These are phyloP conservation scores for Ancistrus triradiatus DNA, from an alignment of 2,113 vertebrate genomes.

Conservation along the genomic window DNA sequence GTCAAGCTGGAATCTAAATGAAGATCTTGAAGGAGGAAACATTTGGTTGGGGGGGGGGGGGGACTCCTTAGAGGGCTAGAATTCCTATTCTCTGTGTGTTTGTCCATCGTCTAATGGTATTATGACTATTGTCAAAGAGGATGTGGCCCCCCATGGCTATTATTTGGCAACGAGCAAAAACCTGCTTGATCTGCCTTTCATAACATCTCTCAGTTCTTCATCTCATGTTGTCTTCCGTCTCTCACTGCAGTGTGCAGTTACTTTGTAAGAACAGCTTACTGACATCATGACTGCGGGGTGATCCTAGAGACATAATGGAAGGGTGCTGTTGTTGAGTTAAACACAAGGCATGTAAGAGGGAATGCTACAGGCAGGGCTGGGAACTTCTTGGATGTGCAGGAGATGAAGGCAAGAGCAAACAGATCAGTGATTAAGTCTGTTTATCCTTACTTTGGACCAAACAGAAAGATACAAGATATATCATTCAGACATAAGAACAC, in stretches of 20 bases:
- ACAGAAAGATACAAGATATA: no score
- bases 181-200: constrained; percentile 52
- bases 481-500: no score
- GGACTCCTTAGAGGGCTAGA: background rate
- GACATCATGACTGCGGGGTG: constrained; percentile 43
- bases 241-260: constrained; percentile 50
- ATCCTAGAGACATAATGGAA: constrained; percentile 41
- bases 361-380: no score
- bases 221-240: constrained; percentile 7
- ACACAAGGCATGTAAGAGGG: no score
- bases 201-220: constrained; percentile 43
- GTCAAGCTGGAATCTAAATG: constrained; percentile 23
- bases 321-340: constrained; percentile 12
- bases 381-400: no score
- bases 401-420: background rate
- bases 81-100: constrained; percentile 1
- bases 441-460: no score
- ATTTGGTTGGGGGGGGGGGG: background rate
- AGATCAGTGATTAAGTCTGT: no score
- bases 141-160: constrained; percentile 45
- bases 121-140: constrained; percentile 57
- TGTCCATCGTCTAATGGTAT: constrained; percentile 52
- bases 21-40: constrained; percentile 27
- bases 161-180: constrained; percentile 48
- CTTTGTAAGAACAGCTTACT: constrained; percentile 46